Evolutionary conservation across 2,888 invertebrate genomes (phyloP), one percentile per base, ranked within the genome.

Genomic region (Lycocerus yunnanus): DNA sequence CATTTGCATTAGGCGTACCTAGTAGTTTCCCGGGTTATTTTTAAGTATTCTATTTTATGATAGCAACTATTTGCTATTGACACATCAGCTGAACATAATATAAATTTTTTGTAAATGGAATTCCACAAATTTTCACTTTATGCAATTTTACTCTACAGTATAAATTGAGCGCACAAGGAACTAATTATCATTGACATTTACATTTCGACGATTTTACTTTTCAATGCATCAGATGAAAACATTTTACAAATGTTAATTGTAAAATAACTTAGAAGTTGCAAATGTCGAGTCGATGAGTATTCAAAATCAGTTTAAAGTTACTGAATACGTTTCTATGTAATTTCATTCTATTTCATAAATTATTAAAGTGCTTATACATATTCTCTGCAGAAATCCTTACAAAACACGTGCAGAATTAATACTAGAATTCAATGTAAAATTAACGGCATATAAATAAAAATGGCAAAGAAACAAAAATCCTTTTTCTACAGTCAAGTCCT

Each of bases 121-220:
- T 8, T n/a, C 15, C 16, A 0, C 18, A 59, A 14, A 71, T 43
- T 66, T 21, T 70, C 70, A 16, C 68, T 21, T 63, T 71, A 74
- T 74, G 63, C 74, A 70, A 68, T 63, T 61, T 63, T 67, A 58
- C 68, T 15, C 61, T 59, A 69, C 69, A n/a, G n/a, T 60, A 70
- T 20, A 66, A 68, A 66, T 69, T 21, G 66, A 21, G 43, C 24
- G 58, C 21, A 15, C 63, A 70, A 71, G 74, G 71, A 74, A 74
- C 60, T 71, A 74, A 74, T 74, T 74, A 71, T 24, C 59, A 63
- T 67, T 74, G 74, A 74, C 74, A 71, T 71, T 71, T 71, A 59
- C 71, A 74, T 68, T 65, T 71, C 74, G 60, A 68, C 71, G 68
- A 58, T 59, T 74, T 60, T 24, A 58, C 21, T 67, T 68, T 68